A percentile compares a stretch with the other conserved stretches of the same genome.
Evolutionary conservation across 1,140 invertebrate genomes (phyloP).

Genomic region (Halictus rubicundus): DNA sequence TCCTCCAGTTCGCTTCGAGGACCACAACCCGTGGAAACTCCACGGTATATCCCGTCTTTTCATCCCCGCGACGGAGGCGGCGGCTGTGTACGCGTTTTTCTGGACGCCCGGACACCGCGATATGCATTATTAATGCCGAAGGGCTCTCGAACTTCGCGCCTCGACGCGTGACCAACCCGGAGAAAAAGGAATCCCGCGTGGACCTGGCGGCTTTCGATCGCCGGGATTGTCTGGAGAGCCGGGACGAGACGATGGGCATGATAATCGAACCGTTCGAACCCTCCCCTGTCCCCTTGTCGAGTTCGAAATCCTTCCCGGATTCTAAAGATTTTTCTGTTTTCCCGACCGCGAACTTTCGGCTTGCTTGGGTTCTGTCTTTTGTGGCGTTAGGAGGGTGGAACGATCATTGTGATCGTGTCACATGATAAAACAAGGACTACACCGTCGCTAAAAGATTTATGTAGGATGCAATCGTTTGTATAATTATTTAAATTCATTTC

Average conservation of each 20-base stretch:
- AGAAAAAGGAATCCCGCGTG: constrained; percentile 7
- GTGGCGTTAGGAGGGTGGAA: no score
- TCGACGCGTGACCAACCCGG: constrained; percentile 37
- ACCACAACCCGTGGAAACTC: background rate
- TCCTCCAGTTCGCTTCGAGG: constrained; percentile 1
- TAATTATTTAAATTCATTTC: no score
- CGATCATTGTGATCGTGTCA: no score
- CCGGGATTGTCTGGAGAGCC: background rate
- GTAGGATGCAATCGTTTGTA: no score
- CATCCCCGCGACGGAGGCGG: no score
- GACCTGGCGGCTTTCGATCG: constrained; percentile 9
- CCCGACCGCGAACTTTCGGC: background rate
- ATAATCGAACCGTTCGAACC: background rate
- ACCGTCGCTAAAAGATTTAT: no score
- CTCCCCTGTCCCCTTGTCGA: background rate
- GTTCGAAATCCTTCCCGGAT: background rate
- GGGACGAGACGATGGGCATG: background rate
- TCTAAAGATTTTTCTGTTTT: background rate
- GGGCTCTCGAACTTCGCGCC: background rate
- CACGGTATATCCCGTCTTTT: constrained; percentile 9
- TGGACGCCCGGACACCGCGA: background rate
- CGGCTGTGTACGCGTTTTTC: constrained; percentile 19
- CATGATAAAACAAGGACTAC: no score
- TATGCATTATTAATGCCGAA: constrained; percentile 46
- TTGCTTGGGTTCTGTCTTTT: no score